Conservation (phyloP, 2,888 invertebrate genomes). For the Drosophila flavopinicola region DNA sequence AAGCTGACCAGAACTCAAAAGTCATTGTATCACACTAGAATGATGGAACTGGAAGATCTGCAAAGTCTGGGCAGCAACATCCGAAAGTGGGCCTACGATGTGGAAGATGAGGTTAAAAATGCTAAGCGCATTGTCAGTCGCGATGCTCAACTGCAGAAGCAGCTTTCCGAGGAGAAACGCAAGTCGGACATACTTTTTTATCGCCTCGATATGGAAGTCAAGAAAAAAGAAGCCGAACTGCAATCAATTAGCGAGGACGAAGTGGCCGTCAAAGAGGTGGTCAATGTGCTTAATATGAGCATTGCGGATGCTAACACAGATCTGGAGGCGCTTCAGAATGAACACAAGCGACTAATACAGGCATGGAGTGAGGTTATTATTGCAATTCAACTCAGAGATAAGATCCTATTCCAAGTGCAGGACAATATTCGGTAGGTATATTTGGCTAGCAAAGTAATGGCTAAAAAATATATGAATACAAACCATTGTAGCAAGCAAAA, state of each 20-base stretch:
- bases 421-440: constrained; percentile 86
- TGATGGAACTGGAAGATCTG: constrained; percentile 80
- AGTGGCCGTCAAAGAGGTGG: constrained; percentile 87
- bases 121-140: constrained; percentile 83
- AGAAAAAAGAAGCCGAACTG: constrained; percentile 88
- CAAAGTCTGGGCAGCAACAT: constrained; percentile 82
- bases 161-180: constrained; percentile 82
- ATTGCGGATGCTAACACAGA: constrained; percentile 90
- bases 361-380: constrained; percentile 91
- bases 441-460: no score
- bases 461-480: neutral
- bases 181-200: constrained; percentile 88
- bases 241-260: constrained; percentile 88
- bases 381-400: constrained; percentile 89
- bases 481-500: constrained; percentile 85
- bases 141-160: constrained; percentile 83
- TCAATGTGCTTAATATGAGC: constrained; percentile 86
- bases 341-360: constrained; percentile 88
- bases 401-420: constrained; percentile 87
- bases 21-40: constrained; percentile 70
- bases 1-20: constrained; percentile 74
- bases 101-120: constrained; percentile 82
- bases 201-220: constrained; percentile 88
- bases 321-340: constrained; percentile 89
- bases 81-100: constrained; percentile 82